Evolutionary conservation across 2,888 invertebrate species (phyloP), one percentile per base, ranked within the genome.

Genomic region (Myopa tessellatipennis): DNA sequence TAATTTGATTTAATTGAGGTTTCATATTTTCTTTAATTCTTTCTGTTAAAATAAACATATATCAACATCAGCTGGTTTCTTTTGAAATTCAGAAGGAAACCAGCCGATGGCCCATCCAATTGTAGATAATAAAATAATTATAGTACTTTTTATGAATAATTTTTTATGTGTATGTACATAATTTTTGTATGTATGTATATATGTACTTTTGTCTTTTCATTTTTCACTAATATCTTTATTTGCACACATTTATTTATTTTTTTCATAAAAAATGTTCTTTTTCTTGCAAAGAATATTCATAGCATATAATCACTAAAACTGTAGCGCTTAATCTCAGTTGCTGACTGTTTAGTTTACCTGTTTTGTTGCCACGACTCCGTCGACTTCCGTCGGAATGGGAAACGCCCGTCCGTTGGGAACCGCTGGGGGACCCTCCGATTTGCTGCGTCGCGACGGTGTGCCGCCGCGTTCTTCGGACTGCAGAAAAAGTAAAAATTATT

Each of bases 381-480:
- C 86, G 84, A 86, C 73, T 82, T 88, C 88, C 85, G 86, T 85
- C 82, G 88, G 83, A 83, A 85, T 86, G 81, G 88, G 85, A 86
- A 84, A 88, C 80, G 87, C 86, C 80, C 87, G 86, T 82, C 89
- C 89, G 85, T 89, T 89, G 82, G 88, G 85, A 82, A 88, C 85
- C 83, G 89, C 86, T 85, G 90, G 93, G 78, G 94, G 94, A 77
- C 94, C 94, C 88, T 94, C 94, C 72, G 94, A 94, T 91, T 94
- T 94, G 92, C 94, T 94, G 88, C 94, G 93, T 81, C 94, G 90
- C 82, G 93, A 93, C 84, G 93, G 92, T 84, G 93, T 91, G 83
- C 90, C 92, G 84, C 90, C 92, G 84, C 94, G 92, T 87, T 94
- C 94, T 88, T 92, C 93, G 84, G 94, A 94, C 94, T 94, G 91